These are phyloP conservation scores for Triplophysa bombifrons DNA, from an alignment of 2,797 vertebrate genomes.

Conservation along the genomic window DNA sequence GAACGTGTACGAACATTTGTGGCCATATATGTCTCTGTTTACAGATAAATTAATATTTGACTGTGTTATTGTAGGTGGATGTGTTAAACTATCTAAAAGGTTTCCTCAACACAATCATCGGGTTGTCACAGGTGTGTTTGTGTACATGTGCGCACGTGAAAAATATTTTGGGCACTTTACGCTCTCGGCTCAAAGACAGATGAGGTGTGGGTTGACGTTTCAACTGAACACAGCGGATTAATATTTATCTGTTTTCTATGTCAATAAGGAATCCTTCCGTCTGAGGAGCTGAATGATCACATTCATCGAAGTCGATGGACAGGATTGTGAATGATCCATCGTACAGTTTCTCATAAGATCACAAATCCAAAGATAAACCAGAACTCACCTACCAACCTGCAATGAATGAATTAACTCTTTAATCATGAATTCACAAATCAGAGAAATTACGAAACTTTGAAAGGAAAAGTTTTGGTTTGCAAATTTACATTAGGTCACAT, in stretches of 20 bases:
- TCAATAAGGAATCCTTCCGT: conserved; percentile 3
- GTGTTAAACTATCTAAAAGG: background rate
- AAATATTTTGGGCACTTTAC: too few species aligned
- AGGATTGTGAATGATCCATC: background rate
- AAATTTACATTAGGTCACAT: too few species aligned
- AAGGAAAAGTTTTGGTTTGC: too few species aligned
- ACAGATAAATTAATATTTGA: conserved; percentile 5
- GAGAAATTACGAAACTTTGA: background rate
- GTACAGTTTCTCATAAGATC: background rate
- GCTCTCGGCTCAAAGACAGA: too few species aligned
- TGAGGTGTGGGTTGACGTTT: background rate
- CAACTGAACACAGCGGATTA: background rate
- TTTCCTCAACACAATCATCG: conserved; percentile 30
- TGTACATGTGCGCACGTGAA: background rate
- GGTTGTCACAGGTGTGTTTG: conserved; percentile 9
- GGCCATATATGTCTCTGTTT: background rate
- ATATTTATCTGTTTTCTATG: conserved; percentile 34
- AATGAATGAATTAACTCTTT: background rate
- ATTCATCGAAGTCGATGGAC: conserved; percentile 1
- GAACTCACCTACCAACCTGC: background rate
- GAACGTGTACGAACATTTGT: background rate
- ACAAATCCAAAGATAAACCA: background rate
- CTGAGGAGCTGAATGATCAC: conserved; percentile 32
- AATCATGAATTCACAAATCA: background rate
- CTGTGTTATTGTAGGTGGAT: background rate